These are phyloP conservation scores for Sycophila texana DNA, from an alignment of 2,888 invertebrate species.

Conservation along the genomic window DNA sequence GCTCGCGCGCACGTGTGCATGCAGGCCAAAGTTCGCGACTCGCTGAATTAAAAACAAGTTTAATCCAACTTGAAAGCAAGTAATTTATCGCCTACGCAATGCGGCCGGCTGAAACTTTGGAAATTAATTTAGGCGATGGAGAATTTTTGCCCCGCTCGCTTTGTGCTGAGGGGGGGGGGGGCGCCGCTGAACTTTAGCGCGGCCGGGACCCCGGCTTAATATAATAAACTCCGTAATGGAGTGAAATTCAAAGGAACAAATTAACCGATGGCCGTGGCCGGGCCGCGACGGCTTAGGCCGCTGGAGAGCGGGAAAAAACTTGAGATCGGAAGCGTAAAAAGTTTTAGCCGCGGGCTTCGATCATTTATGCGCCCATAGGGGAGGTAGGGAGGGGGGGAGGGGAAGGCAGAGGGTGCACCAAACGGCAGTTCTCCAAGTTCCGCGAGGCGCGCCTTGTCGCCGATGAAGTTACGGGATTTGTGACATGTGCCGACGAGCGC, in stretches of 20 bases:
- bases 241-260: constrained; percentile 8
- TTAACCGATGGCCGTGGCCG: constrained; percentile 17
- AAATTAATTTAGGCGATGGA: neutral
- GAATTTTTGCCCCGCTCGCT: neutral
- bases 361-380: neutral
- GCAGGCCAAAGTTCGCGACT: neutral
- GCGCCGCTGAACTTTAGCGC: neutral
- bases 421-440: too few relatives aligned
- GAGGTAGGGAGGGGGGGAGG: neutral
- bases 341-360: neutral
- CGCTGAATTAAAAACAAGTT: too few relatives aligned
- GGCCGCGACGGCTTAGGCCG: neutral
- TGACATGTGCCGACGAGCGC: neutral
- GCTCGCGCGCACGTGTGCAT: neutral
- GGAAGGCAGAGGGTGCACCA: neutral
- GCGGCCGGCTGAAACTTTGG: neutral
- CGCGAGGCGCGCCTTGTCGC: neutral
- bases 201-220: neutral
- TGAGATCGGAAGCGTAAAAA: neutral
- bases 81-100: neutral
- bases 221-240: constrained; percentile 1
- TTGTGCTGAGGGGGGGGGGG: too few relatives aligned
- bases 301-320: neutral
- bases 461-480: neutral
- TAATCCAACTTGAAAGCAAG: too few relatives aligned